Base-by-base conservation (phyloP, 2,113 vertebrate genomes). In the Tenebrosternarchus preto region DNA sequence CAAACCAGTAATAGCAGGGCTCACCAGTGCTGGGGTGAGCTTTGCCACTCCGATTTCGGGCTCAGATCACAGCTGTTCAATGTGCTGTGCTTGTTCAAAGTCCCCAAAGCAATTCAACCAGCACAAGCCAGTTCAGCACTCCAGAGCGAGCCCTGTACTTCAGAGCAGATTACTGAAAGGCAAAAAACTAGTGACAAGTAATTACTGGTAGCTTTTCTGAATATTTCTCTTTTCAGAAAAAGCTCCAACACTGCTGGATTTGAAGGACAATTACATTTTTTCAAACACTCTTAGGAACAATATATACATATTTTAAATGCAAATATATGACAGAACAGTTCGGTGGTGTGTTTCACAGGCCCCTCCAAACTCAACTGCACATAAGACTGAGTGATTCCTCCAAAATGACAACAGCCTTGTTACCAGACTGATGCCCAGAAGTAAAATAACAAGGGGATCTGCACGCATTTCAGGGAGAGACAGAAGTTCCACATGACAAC, bases 371-470 rank as follows among this genome's bases (percentile, higher is more conserved):
- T 9, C 11, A 68, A 12, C 3, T 31, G 63, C 63, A 66, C 63
- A 33, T 66, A 6, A 66, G 63, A 24, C 16, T 53, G 25, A 66
- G 29, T 25, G 29, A 66, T 53, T 77, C 50, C 31, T 50, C 57
- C 55, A 27, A 67, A 67, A 20, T 33, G 46, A 50, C 63, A 66
- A 27, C 20, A 46, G 63, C 3, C 46, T 67, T 25, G 11, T 25
- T 68, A 31, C 24, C 29, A 56, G 61, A 66, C 29, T 8, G 29
- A 17, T 1, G 20, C 63, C 33, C 17, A 19, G 11, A 31, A 67
- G 33, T 25, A 29, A 56, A 67, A 67, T 77, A 56, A 56, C 25
- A 25, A 31, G 63, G 19, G 15, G 29, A 68, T 67, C 61, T 77
- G 29, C 25, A 11, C 43, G 61, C 20, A 5, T 50, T 67, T n/a